Base-by-base conservation (phyloP, 2,888 invertebrate genomes). In the Escarpia spicata region DNA sequence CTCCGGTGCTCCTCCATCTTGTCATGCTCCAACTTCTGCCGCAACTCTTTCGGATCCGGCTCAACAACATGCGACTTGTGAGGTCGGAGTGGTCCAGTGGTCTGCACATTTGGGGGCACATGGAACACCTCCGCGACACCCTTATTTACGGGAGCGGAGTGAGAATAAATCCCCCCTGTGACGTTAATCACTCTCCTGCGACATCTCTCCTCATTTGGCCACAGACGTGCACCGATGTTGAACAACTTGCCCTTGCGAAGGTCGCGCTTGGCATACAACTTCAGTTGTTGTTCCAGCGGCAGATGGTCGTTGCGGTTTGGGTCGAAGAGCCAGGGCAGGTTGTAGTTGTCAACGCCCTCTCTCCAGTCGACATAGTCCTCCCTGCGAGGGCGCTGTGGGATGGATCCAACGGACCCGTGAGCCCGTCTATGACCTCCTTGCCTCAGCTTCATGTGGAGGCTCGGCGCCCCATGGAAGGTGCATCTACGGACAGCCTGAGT, bases 161-260 rank as follows among this genome's bases (percentile, higher is more conserved):
- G 75, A 26, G 75, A 6, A 6, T 26, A 75, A 75, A 26, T 19
- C 26, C 75, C 75, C n/a, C 75, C 75, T 26, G 26, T 75, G 19
- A 75, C 96, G 60, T 95, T 93, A 92, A 95, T 94, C 0, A 95
- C 94, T 91, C 96, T 94, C 92, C 95, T 95, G 43, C 96, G 93
- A 26, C 26, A 75, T 26, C n/a, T 19, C n/a, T 75, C 75, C 93
- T 95, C 95, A 4, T 94, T 93, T 1, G 96, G 95, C 95, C 96
- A 96, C 92, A 96, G 95, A 93, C 95, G 96, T 9, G 95, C 95
- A 9, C 96, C 96, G 90, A 95, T 95, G 93, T 96, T 96, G 93
- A 95, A 96, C 90, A 96, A 95, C 91, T 96, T 96, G 19, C 95
- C 93, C 93, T 95, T 95, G 2, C 95, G 93, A 26, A 96, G 93